Conservation (phyloP, 2,113 vertebrate genomes). For the Plotosus lineatus region DNA sequence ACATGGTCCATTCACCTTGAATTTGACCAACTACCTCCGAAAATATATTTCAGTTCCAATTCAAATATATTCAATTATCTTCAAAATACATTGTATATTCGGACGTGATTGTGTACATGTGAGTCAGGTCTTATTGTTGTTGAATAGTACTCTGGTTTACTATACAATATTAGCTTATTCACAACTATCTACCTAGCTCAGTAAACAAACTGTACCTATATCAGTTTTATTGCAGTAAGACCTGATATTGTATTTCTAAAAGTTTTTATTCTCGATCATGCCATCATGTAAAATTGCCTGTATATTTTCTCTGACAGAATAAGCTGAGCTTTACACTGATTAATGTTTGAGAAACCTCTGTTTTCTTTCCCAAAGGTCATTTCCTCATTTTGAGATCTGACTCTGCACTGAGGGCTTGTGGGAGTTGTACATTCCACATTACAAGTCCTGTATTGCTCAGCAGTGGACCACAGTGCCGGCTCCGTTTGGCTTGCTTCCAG, state of each 20-base stretch:
- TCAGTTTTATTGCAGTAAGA: background rate
- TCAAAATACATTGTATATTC: no score
- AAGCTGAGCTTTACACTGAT: background rate
- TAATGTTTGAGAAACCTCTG: slow-evolving; percentile 13
- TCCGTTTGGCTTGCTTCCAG: slow-evolving; percentile 68
- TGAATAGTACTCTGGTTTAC: no score
- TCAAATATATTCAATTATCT: no score
- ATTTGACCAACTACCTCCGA: no score
- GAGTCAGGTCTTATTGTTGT: no score
- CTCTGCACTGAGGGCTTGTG: slow-evolving; percentile 47
- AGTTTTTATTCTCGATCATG: background rate
- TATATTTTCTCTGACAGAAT: background rate
- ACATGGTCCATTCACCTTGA: no score
- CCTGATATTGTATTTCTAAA: background rate
- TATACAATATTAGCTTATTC: no score
- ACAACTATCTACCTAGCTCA: no score
- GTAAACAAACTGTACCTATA: no score
- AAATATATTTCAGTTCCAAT: no score
- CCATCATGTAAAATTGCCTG: background rate
- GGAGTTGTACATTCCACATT: slow-evolving; percentile 66
- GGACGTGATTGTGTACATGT: no score
- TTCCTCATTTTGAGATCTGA: slow-evolving; percentile 67
- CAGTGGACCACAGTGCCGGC: slow-evolving; percentile 59
- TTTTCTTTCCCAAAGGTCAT: slow-evolving; percentile 65
- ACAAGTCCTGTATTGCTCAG: slow-evolving; percentile 67